phyloP scores from a whole-genome alignment of 1,140 invertebrate species.

The Ridgeia piscesae region DNA sequence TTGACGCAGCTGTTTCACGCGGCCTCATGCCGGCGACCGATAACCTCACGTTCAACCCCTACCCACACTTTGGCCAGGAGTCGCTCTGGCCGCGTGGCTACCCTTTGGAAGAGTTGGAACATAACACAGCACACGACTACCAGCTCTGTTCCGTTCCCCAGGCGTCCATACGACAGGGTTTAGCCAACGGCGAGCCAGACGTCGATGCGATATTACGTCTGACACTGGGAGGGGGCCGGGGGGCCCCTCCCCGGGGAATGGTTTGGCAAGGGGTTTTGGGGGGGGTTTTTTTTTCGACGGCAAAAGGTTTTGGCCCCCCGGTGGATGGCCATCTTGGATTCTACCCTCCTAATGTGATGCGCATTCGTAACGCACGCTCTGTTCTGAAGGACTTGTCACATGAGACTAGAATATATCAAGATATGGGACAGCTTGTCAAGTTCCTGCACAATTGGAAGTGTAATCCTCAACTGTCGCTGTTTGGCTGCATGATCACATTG shows the following conservation, averaged over 20 bases:
- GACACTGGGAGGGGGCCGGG: conserved; percentile 39
- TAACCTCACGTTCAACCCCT: conserved; percentile 41
- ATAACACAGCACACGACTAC: conserved; percentile 22
- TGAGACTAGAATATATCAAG: conserved; percentile 37
- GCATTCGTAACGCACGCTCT: conserved; percentile 36
- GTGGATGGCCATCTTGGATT: conserved; percentile 41
- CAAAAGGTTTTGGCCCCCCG: conserved; percentile 43
- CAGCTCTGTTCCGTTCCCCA: conserved; percentile 19
- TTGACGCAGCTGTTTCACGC: conserved; percentile 15
- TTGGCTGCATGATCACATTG: conserved; percentile 33
- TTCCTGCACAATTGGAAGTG: conserved; percentile 40
- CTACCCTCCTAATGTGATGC: conserved; percentile 38
- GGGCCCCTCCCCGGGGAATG: too few relatives aligned
- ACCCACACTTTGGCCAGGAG: conserved; percentile 46
- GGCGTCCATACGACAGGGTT: conserved; percentile 48
- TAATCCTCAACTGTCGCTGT: conserved; percentile 29
- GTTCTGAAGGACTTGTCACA: conserved; percentile 37
- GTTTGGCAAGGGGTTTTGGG: too few relatives aligned
- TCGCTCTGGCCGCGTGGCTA: conserved; percentile 50
- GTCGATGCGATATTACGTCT: conserved; percentile 52
- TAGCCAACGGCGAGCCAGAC: conserved; percentile 54
- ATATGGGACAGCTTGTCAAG: conserved; percentile 34
- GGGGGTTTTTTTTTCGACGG: too few relatives aligned
- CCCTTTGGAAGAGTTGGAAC: conserved; percentile 41
- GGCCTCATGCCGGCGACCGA: conserved; percentile 24